phyloP scores from a whole-genome alignment of 2,888 invertebrate species.

The Epinotia ramella region DNA sequence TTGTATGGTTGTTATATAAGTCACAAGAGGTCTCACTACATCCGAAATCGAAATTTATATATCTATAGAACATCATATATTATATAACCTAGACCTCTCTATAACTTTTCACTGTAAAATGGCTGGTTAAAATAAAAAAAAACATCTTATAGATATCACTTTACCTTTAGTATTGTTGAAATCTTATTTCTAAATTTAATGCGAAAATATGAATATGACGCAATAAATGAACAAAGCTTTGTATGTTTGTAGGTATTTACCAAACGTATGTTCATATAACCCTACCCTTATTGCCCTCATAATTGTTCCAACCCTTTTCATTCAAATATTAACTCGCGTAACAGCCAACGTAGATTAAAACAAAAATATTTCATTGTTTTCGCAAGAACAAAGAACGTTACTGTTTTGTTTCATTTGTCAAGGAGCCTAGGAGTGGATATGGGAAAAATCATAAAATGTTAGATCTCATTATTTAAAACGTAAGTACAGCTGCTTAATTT shows the following conservation, averaged over 20 bases:
- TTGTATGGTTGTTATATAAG: not conserved
- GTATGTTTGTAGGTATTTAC: slow-evolving; percentile 18
- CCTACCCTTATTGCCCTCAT: not conserved
- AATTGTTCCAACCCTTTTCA: not conserved
- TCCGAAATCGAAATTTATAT: slow-evolving; percentile 35
- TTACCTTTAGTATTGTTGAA: slow-evolving; percentile 23
- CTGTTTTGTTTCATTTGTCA: not conserved
- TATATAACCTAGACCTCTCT: slow-evolving; percentile 11
- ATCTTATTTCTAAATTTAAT: slow-evolving; percentile 6
- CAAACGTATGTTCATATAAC: not conserved
- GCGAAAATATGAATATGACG: slow-evolving; percentile 14
- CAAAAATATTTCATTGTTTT: not conserved
- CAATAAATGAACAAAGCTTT: slow-evolving; percentile 37
- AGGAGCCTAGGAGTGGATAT: not conserved
- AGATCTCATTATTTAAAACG: not conserved
- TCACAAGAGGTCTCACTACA: slow-evolving; percentile 32
- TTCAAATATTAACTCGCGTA: not conserved
- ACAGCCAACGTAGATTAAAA: not conserved
- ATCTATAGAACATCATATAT: slow-evolving; percentile 32
- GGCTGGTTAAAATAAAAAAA: slow-evolving; percentile 37
- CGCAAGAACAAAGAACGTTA: not conserved
- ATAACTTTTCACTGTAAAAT: slow-evolving; percentile 30
- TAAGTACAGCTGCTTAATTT: not conserved
- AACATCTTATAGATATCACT: slow-evolving; percentile 35
- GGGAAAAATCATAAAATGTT: not conserved